A percentile compares a stretch with the other conserved stretches of the same genome.
Conservation (phyloP, 2,113 vertebrate species). For the Nymphicus hollandicus region DNA sequence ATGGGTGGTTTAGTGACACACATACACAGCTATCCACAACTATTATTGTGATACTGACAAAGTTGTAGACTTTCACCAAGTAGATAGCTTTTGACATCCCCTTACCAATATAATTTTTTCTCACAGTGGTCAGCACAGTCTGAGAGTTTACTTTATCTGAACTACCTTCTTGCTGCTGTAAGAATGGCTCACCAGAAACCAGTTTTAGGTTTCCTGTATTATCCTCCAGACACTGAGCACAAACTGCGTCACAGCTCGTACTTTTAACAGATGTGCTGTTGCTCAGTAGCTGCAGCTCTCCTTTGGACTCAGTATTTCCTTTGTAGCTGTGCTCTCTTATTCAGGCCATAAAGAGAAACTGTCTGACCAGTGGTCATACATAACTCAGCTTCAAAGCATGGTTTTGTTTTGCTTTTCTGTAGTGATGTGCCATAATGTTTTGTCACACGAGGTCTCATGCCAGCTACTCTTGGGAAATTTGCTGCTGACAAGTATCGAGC, state of each 20-base stretch:
- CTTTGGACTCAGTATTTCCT: not conserved
- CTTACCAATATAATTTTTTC: not conserved
- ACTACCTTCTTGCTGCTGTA: not conserved
- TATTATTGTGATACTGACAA: not conserved
- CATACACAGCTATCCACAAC: accelerated
- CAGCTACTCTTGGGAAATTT: not conserved
- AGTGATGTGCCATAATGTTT: not conserved
- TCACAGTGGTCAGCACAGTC: not conserved
- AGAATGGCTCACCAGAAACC: not conserved
- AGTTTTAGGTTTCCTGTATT: not conserved
- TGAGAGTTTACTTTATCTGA: not conserved
- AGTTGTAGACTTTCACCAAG: accelerated
- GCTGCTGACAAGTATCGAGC: not conserved
- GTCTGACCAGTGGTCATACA: not conserved
- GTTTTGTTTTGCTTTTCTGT: not conserved
- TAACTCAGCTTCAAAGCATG: not conserved
- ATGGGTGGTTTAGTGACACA: not conserved
- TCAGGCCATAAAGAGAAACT: not conserved
- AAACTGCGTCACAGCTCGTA: not conserved
- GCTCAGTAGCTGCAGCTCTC: not conserved
- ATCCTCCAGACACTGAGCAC: not conserved
- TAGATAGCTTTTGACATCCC: not conserved
- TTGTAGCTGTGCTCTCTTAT: not conserved
- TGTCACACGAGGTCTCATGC: not conserved
- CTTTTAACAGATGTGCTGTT: not conserved